These are phyloP conservation scores for Melanotaenia nigrans DNA, from an alignment of 2,797 vertebrate species.

Conservation along the genomic window DNA sequence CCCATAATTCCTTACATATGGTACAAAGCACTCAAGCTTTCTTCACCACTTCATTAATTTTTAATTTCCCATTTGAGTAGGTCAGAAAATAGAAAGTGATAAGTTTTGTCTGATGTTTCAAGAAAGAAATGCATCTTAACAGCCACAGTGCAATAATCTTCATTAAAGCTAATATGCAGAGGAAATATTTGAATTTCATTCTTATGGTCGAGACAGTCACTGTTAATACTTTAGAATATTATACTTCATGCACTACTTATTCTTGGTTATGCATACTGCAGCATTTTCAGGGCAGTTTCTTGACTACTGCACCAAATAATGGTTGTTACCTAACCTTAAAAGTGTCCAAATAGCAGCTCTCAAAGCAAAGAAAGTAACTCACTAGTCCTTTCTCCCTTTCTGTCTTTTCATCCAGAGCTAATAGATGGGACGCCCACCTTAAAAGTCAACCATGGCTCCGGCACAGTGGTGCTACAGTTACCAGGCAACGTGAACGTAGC, in stretches of 20 bases:
- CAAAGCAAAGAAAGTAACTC: slow-evolving; percentile 19
- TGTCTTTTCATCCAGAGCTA: slow-evolving; percentile 79
- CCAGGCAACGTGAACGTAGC: slow-evolving; percentile 88
- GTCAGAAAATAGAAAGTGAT: slow-evolving; percentile 78
- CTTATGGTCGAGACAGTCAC: slow-evolving; percentile 5
- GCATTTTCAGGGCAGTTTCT: not conserved
- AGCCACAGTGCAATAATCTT: slow-evolving; percentile 47
- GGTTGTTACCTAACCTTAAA: slow-evolving; percentile 8
- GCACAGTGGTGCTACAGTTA: slow-evolving; percentile 87
- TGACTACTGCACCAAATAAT: not conserved
- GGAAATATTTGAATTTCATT: slow-evolving; percentile 27
- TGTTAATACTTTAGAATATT: not conserved
- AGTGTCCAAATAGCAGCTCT: slow-evolving; percentile 5
- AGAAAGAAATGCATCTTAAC: slow-evolving; percentile 37
- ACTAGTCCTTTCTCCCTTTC: slow-evolving; percentile 6
- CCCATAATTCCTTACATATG: slow-evolving; percentile 65
- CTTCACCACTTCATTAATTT: slow-evolving; percentile 83
- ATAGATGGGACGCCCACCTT: slow-evolving; percentile 86
- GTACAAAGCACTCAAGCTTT: slow-evolving; percentile 60
- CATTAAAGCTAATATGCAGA: slow-evolving; percentile 37
- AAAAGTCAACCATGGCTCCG: slow-evolving; percentile 89
- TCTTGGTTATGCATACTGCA: not conserved
- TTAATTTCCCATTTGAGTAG: slow-evolving; percentile 86
- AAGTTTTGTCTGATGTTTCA: slow-evolving; percentile 73
- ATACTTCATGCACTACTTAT: not conserved